Percentiles rank a stretch among this genome's conserved stretches.
These are phyloP conservation scores for Thinocorus orbignyianus DNA, from an alignment of 2,113 vertebrate species.

Conservation along the genomic window DNA sequence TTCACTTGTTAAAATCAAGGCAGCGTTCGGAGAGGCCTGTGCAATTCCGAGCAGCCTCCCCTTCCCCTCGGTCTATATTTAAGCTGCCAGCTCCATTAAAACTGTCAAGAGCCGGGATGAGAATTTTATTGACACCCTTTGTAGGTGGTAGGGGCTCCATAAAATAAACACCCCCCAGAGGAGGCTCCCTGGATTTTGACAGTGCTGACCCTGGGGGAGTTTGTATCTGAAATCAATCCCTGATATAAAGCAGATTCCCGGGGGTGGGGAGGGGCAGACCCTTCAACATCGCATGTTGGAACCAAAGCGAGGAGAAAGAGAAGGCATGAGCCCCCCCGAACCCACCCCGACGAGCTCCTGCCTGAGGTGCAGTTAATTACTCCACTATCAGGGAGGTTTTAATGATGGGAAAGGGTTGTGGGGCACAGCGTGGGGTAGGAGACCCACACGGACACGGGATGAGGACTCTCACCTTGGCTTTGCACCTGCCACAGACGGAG, in stretches of 20 bases:
- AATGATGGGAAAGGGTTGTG: accelerated
- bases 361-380: background rate
- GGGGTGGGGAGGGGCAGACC: background rate
- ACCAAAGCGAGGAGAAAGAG: background rate
- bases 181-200: constrained; percentile 5
- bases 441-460: accelerated
- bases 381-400: background rate
- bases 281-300: background rate
- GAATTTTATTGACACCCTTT: constrained; percentile 56
- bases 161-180: constrained; percentile 15
- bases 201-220: constrained; percentile 10
- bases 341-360: background rate
- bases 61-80: constrained; percentile 41
- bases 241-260: constrained; percentile 3
- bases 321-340: background rate
- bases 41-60: background rate
- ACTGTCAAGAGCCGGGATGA: constrained; percentile 22
- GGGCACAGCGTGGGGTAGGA: background rate
- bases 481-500: accelerated
- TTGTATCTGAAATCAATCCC: constrained; percentile 47
- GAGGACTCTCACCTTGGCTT: background rate
- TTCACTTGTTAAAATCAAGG: constrained; percentile 13
- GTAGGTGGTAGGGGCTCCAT: background rate
- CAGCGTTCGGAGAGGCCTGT: background rate
- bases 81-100: constrained; percentile 32